These are phyloP conservation scores for Paracanthobrama guichenoti DNA, from an alignment of 2,113 vertebrate species.

Conservation along the genomic window DNA sequence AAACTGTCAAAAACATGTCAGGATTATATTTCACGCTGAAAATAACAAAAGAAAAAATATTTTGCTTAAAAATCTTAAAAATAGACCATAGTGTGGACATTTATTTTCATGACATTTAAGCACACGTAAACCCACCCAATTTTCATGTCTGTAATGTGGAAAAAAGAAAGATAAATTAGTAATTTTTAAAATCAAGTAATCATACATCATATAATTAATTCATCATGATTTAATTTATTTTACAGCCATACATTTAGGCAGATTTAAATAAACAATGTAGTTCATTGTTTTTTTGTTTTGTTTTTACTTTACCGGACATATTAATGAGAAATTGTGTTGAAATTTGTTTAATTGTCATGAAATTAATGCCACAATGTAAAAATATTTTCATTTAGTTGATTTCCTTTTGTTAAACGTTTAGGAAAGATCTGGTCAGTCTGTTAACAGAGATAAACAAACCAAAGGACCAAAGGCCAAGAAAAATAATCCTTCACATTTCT, in stretches of 20 bases:
- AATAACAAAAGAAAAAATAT: neutral
- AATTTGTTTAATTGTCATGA: neutral
- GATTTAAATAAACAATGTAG: neutral
- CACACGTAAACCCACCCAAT: neutral
- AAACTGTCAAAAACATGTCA: neutral
- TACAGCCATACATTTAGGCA: neutral
- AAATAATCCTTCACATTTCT: slow-evolving; percentile 46
- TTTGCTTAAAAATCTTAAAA: neutral
- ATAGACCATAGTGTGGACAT: neutral
- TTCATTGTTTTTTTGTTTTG: neutral
- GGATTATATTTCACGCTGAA: neutral
- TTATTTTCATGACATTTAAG: neutral
- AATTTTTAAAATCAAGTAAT: too few species aligned
- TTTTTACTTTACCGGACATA: neutral
- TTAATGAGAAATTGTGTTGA: neutral
- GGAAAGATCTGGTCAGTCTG: neutral
- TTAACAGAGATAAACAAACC: slow-evolving; percentile 30
- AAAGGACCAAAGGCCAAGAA: slow-evolving; percentile 22
- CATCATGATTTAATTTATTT: neutral
- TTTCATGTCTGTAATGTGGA: neutral
- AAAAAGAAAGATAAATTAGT: too few species aligned
- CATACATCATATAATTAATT: neutral
- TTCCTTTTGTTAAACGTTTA: neutral
- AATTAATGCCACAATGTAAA: neutral
- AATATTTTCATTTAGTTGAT: neutral